Conservation (phyloP, 2,113 vertebrate genomes). For the Amphiprion percula region DNA sequence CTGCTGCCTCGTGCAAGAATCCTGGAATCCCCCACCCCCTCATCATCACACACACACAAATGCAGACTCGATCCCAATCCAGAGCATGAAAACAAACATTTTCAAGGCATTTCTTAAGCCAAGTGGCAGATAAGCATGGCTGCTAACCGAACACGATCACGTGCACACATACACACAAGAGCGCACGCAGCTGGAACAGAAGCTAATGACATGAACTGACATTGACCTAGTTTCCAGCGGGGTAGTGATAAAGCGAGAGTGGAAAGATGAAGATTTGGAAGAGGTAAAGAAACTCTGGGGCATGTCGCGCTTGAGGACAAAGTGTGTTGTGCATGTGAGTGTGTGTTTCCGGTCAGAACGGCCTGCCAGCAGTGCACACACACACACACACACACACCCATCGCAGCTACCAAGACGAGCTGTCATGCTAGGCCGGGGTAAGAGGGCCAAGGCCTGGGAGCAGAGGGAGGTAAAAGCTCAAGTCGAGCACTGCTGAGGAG, state of each 20-base stretch:
- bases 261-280: conserved; percentile 60
- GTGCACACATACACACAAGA: background rate
- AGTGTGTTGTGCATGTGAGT: conserved; percentile 13
- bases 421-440: conserved; percentile 46
- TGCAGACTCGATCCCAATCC: conserved; percentile 51
- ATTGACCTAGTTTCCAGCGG: conserved; percentile 72
- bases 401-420: conserved; percentile 14
- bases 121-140: conserved; percentile 68
- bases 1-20: conserved; percentile 71
- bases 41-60: conserved; percentile 58
- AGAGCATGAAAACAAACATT: conserved; percentile 68
- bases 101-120: conserved; percentile 58
- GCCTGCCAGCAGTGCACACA: conserved; percentile 39
- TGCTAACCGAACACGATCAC: conserved; percentile 49
- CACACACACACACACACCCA: conserved; percentile 12
- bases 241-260: conserved; percentile 56
- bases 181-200: conserved; percentile 38
- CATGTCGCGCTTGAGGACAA: conserved; percentile 35
- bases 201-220: conserved; percentile 65
- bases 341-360: conserved; percentile 38
- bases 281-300: conserved; percentile 60
- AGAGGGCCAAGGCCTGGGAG: conserved; percentile 38
- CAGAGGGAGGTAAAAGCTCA: conserved; percentile 45
- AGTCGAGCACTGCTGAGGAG: conserved; percentile 40
- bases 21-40: conserved; percentile 79